phyloP scores from a whole-genome alignment of 2,113 vertebrate species.

The Dasyurus viverrinus region DNA sequence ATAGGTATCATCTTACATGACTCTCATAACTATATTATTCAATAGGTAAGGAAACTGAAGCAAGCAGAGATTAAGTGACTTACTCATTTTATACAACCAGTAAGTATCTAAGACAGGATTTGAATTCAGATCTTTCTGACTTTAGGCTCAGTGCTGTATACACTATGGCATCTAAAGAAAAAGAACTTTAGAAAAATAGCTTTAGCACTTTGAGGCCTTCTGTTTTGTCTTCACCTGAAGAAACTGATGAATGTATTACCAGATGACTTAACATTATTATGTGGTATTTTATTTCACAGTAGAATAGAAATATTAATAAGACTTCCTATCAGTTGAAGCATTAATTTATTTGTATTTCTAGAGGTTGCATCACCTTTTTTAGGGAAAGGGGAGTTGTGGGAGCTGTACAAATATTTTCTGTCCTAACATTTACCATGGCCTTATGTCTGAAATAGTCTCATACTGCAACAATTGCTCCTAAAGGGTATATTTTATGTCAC shows the following conservation, averaged over 20 bases:
- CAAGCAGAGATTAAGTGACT: not conserved
- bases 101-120: not conserved
- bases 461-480: slow-evolving; percentile 54
- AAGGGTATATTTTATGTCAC: slow-evolving; percentile 48
- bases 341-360: not conserved
- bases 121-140: not conserved
- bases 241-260: not conserved
- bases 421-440: slow-evolving; percentile 22
- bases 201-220: not conserved
- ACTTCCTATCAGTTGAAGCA: not conserved
- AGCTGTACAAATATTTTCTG: slow-evolving; percentile 39
- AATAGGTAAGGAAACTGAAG: not conserved
- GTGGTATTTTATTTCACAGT: not conserved
- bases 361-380: not conserved
- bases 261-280: not conserved
- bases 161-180: not conserved
- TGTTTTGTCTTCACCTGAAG: not conserved
- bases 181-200: not conserved
- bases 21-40: not conserved
- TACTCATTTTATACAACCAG: not conserved
- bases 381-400: not conserved
- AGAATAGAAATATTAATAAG: not conserved
- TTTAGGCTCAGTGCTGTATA: not conserved
- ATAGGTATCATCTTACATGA: not conserved
- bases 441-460: not conserved